phyloP scores from a whole-genome alignment of 2,113 vertebrate species.

The Oxygymnocypris stewartii region DNA sequence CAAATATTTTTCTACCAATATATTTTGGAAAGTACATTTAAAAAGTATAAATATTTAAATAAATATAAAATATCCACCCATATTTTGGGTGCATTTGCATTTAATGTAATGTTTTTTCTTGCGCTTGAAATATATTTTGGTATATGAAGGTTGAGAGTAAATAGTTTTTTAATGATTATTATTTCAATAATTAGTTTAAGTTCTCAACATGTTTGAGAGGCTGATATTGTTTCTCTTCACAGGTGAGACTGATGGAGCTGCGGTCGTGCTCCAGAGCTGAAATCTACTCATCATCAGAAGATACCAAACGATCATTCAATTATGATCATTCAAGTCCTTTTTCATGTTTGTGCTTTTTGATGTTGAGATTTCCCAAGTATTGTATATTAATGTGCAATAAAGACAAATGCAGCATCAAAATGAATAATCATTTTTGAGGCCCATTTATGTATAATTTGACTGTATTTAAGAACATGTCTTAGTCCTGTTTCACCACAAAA shows the following conservation, averaged over 20 bases:
- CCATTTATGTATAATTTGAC: not conserved
- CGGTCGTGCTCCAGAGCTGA: not conserved
- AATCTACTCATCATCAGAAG: not conserved
- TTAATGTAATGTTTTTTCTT: not conserved
- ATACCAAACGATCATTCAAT: not conserved
- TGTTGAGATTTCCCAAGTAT: not conserved
- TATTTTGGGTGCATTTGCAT: not conserved
- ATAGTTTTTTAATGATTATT: too few species aligned
- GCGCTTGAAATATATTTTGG: too few species aligned
- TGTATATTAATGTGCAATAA: not conserved
- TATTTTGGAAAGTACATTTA: too few species aligned
- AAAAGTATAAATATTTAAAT: too few species aligned
- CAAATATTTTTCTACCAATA: too few species aligned
- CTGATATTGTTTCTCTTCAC: conserved; percentile 5
- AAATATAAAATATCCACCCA: not conserved
- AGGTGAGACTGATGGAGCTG: not conserved
- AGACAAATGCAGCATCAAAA: not conserved
- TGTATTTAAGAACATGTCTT: not conserved
- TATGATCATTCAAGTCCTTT: not conserved
- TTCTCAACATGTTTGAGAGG: not conserved
- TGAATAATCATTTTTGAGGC: not conserved
- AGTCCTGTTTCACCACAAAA: not conserved
- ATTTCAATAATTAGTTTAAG: too few species aligned
- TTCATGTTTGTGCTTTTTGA: not conserved
- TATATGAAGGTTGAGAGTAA: too few species aligned